Percentiles rank a stretch among this genome's conserved stretches.
Evolutionary conservation across 2,113 vertebrate genomes (phyloP).

Genomic region (Rana temporaria): DNA sequence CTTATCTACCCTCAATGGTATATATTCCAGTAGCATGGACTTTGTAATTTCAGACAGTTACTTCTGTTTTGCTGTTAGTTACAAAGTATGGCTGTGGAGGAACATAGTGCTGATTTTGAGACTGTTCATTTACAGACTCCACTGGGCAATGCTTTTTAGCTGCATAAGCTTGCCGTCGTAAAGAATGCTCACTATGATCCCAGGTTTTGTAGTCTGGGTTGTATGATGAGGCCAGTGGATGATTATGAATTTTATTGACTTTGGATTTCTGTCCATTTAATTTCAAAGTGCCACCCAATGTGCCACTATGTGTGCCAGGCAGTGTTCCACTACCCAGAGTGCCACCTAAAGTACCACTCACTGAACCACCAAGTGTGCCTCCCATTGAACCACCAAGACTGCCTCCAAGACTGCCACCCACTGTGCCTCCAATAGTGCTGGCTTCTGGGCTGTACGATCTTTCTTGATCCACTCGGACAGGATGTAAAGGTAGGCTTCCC

Average conservation of each 20-base stretch:
- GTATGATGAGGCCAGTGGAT: constrained; percentile 87
- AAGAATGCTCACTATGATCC: constrained; percentile 89
- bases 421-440: constrained; percentile 56
- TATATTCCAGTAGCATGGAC: constrained; percentile 24
- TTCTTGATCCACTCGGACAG: constrained; percentile 85
- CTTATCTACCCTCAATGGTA: constrained; percentile 40
- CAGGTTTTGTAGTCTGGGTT: constrained; percentile 90
- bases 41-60: constrained; percentile 90
- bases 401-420: neutral
- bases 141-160: constrained; percentile 86
- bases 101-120: constrained; percentile 89
- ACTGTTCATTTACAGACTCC: constrained; percentile 83
- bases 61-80: constrained; percentile 99
- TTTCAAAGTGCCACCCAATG: constrained; percentile 75
- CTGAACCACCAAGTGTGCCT: neutral
- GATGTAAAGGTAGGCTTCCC: constrained; percentile 89
- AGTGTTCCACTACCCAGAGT: constrained; percentile 17
- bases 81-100: constrained; percentile 97
- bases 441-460: constrained; percentile 87
- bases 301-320: constrained; percentile 7
- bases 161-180: constrained; percentile 85
- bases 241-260: constrained; percentile 77
- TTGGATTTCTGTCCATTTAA: constrained; percentile 89
- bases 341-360: constrained; percentile 1
- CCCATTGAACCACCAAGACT: neutral